These are phyloP conservation scores for Scaptomyza tumidula DNA, from an alignment of 2,888 invertebrate genomes.

Conservation along the genomic window DNA sequence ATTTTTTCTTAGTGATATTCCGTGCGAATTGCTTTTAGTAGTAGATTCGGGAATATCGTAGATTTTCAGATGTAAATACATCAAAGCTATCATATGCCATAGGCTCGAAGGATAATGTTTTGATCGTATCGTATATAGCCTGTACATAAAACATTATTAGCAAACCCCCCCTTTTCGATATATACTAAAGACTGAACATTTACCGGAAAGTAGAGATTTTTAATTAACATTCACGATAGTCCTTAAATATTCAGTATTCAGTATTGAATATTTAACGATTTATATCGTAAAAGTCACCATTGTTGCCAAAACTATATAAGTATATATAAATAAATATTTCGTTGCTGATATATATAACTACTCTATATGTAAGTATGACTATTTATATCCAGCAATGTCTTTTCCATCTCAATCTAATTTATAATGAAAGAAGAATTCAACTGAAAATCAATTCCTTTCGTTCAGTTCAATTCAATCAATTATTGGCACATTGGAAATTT, in stretches of 20 bases:
- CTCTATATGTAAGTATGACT: constrained; percentile 41
- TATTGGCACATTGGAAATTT: constrained; percentile 10
- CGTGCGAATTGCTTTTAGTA: constrained; percentile 8
- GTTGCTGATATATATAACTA: constrained; percentile 23
- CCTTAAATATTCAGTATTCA: constrained; percentile 65
- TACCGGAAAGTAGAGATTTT: constrained; percentile 79
- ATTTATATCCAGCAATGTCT: constrained; percentile 18
- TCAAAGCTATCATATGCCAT: constrained; percentile 13
- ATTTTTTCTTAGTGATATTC: constrained; percentile 11
- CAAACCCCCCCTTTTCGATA: constrained; percentile 28
- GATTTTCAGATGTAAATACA: constrained; percentile 26
- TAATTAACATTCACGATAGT: constrained; percentile 53
- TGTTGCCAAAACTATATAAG: constrained; percentile 43
- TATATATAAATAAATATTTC: constrained; percentile 8
- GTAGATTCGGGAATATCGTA: constrained; percentile 10
- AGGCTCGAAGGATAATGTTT: constrained; percentile 14
- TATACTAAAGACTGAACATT: constrained; percentile 82
- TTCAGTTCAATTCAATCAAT: constrained; percentile 15
- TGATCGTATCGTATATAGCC: constrained; percentile 5
- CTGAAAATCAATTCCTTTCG: constrained; percentile 3
- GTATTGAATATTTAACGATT: constrained; percentile 64
- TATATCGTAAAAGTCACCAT: constrained; percentile 54
- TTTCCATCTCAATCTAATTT: constrained; percentile 9
- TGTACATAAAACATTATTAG: constrained; percentile 10
- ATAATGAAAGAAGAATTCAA: constrained; percentile 4